A percentile compares a stretch with the other conserved stretches of the same genome.
These are phyloP conservation scores for Aphidius ervi DNA, from an alignment of 1,140 invertebrate genomes.

Conservation along the genomic window DNA sequence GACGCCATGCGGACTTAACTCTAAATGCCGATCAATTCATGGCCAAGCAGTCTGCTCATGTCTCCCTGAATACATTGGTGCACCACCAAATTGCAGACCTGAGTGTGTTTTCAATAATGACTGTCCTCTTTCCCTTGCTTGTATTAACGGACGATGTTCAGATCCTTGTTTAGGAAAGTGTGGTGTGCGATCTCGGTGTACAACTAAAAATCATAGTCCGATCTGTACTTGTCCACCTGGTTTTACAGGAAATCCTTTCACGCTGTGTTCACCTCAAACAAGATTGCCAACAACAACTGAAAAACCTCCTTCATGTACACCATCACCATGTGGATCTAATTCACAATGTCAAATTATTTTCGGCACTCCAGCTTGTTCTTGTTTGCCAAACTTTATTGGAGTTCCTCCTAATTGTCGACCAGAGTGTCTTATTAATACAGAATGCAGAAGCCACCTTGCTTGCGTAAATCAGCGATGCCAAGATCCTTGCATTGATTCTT, in stretches of 20 bases:
- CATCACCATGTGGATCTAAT: conserved; percentile 78
- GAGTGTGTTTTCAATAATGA: conserved; percentile 58
- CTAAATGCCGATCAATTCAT: conserved; percentile 53
- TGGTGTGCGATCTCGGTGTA: conserved; percentile 55
- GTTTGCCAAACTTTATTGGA: conserved; percentile 69
- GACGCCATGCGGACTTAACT: conserved; percentile 58
- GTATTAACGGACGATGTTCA: conserved; percentile 57
- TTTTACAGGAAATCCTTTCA: conserved; percentile 73
- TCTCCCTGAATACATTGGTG: conserved; percentile 53
- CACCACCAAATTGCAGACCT: conserved; percentile 55
- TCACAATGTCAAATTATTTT: conserved; percentile 70
- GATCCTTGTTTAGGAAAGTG: conserved; percentile 60
- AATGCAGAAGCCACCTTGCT: conserved; percentile 67
- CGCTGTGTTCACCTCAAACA: conserved; percentile 50
- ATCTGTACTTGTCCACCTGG: conserved; percentile 70
- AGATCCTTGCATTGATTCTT: conserved; percentile 72
- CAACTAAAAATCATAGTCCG: conserved; percentile 57
- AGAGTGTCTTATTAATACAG: conserved; percentile 68
- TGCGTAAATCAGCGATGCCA: conserved; percentile 70
- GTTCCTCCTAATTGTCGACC: conserved; percentile 71
- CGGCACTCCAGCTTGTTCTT: conserved; percentile 72
- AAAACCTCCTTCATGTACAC: conserved; percentile 67
- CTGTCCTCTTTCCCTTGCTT: conserved; percentile 54
- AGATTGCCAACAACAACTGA: conserved; percentile 54
- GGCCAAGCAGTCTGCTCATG: conserved; percentile 58